Conservation (phyloP, 1,140 invertebrate genomes). For the Drosophila parvula region DNA sequence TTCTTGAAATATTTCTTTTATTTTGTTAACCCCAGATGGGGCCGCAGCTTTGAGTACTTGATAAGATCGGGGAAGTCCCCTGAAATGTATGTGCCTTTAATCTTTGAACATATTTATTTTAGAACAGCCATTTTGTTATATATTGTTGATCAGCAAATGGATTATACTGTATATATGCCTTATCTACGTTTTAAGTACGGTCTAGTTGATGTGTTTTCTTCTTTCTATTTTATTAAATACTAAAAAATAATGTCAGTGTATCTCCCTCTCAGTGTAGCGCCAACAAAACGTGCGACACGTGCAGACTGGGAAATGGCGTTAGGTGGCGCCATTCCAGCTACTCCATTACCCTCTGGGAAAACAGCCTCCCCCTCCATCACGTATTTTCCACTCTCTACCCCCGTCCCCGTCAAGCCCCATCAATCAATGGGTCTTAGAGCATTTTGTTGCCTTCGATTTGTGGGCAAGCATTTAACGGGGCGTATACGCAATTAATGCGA, state of each 20-base stretch:
- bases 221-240: neutral
- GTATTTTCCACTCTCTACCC: neutral
- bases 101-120: neutral
- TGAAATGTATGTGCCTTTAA: neutral
- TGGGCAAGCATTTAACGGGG: constrained; percentile 53
- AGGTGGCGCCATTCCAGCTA: constrained; percentile 44
- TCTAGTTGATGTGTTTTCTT: neutral
- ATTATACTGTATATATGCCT: neutral
- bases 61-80: constrained; percentile 2
- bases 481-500: constrained; percentile 65
- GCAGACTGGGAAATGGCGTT: constrained; percentile 46
- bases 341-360: neutral
- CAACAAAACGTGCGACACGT: constrained; percentile 45
- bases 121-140: neutral
- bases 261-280: constrained; percentile 1
- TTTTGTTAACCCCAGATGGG: neutral
- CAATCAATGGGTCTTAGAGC: constrained; percentile 59
- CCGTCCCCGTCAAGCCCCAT: constrained; percentile 28
- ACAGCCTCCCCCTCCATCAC: neutral
- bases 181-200: neutral
- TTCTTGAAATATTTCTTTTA: neutral
- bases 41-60: neutral
- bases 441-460: constrained; percentile 42
- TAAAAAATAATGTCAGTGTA: neutral
- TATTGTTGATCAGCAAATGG: neutral